Base-by-base conservation (phyloP, 92 coral and sea anemone species). In the Parazoanthus swiftii region DNA sequence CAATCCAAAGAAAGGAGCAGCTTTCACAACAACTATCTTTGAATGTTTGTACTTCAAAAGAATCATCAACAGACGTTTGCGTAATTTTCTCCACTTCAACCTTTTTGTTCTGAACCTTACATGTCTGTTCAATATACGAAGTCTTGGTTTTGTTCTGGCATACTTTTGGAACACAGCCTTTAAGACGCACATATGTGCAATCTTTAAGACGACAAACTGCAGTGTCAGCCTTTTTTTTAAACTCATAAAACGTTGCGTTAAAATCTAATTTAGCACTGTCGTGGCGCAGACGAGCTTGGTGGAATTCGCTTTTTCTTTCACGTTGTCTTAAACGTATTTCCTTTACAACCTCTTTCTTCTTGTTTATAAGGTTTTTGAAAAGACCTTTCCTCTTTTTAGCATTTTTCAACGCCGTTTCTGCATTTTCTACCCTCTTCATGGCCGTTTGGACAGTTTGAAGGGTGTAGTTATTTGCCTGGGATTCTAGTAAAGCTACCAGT, bases 281-380 rank as follows among this genome's bases (percentile, higher is more conserved):
- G 50, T 89, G 74, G 74, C 77, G 72, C 36, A 89, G 67, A 29
- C 89, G 92, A 76, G 89, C 89, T 15, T 29, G 23, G 26, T 85
- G 92, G 43, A 90, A 79, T 0, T 39, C 74, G n/a, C 77, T 20
- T 46, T 72, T 85, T 2, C 72, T 88, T 5, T 15, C 48, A 39
- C 44, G 48, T 48, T 46, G 79, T 43, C 39, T 29, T n/a, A 3
- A 23, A 42, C n/a, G 42, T 63, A 90, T 26, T 11, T 48, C 59
- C 20, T 85, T 75, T 58, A 71, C 72, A 84, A 6, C 11, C 2
- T 21, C 26, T 75, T 37, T 88, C 43, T 70, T 88, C 72, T 38
- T 25, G 43, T 38, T 46, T 43, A 66, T 76, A 39, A 37, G 50
- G n/a, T 38, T 79, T 23, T 70, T 79, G 23, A 56, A 70, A 11